phyloP scores from a whole-genome alignment of 1,140 invertebrate genomes.

The Caerostris extrusa region DNA sequence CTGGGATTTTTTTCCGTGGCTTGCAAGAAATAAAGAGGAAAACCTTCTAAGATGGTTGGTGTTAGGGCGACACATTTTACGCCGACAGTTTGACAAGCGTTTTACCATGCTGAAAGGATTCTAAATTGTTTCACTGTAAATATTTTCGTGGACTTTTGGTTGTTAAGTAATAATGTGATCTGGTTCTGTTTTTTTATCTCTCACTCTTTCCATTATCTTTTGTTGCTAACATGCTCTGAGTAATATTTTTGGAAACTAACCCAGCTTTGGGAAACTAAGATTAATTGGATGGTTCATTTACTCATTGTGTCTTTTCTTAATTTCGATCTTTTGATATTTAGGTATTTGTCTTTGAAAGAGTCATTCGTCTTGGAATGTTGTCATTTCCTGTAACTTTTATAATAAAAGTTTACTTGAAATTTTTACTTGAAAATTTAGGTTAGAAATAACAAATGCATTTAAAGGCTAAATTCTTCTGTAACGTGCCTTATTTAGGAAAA shows the following conservation, averaged over 20 bases:
- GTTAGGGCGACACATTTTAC: background rate
- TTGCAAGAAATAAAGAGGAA: background rate
- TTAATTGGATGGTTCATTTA: too few species aligned
- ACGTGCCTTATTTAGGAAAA: too few species aligned
- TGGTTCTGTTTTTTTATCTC: background rate
- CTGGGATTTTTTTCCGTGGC: background rate
- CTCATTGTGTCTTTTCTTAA: too few species aligned
- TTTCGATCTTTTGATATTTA: too few species aligned
- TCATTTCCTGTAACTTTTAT: too few species aligned
- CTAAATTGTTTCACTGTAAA: constrained; percentile 5
- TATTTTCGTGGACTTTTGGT: background rate
- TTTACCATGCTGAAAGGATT: background rate
- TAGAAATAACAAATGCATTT: too few species aligned
- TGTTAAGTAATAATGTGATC: background rate
- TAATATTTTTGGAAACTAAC: background rate
- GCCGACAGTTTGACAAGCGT: background rate
- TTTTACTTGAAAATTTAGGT: too few species aligned
- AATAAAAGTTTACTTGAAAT: too few species aligned
- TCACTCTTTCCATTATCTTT: background rate
- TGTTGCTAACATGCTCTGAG: background rate
- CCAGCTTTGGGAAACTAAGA: too few species aligned
- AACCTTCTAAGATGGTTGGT: background rate
- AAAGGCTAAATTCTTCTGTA: too few species aligned
- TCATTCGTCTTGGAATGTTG: too few species aligned
- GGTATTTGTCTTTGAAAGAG: too few species aligned